Percentiles rank a stretch among this genome's conserved stretches.
Conservation (phyloP, 2,888 invertebrate genomes). For the Alcis repandata region DNA sequence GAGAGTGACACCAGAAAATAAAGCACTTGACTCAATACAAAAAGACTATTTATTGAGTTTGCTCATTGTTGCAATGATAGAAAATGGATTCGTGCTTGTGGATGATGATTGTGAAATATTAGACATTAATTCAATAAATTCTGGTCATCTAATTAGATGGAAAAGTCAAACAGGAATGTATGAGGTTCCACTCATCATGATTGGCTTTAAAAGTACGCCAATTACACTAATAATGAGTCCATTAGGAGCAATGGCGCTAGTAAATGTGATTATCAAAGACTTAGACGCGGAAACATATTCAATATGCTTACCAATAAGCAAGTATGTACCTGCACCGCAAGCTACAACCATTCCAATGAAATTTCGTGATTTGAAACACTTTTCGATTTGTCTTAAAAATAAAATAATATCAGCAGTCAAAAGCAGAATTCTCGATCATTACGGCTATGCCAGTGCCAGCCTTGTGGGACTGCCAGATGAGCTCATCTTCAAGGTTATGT, state of each 20-base stretch:
- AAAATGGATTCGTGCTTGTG: slow-evolving; percentile 72
- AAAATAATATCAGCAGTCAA: slow-evolving; percentile 84
- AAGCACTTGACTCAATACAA: slow-evolving; percentile 63
- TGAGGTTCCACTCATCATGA: slow-evolving; percentile 65
- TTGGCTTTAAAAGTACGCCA: slow-evolving; percentile 61
- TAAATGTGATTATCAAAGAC: slow-evolving; percentile 70
- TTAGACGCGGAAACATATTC: slow-evolving; percentile 74
- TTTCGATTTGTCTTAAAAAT: slow-evolving; percentile 84
- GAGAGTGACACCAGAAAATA: slow-evolving; percentile 56
- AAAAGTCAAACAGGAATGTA: slow-evolving; percentile 62
- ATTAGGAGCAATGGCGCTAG: slow-evolving; percentile 66
- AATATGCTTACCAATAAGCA: slow-evolving; percentile 72
- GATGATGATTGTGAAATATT: slow-evolving; percentile 53
- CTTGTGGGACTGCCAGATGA: slow-evolving; percentile 79
- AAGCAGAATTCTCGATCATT: slow-evolving; percentile 79
- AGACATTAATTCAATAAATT: slow-evolving; percentile 53
- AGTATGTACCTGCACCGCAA: slow-evolving; percentile 73
- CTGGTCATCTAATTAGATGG: slow-evolving; percentile 60
- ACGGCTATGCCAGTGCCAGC: slow-evolving; percentile 81
- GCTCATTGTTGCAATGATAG: slow-evolving; percentile 70
- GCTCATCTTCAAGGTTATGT: slow-evolving; percentile 67
- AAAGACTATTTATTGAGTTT: slow-evolving; percentile 74
- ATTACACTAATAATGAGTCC: slow-evolving; percentile 73
- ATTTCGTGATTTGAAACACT: slow-evolving; percentile 77
- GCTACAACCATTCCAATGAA: slow-evolving; percentile 71